Evolutionary conservation across 2,113 vertebrate species (phyloP).

Genomic region (Seriola dumerili): DNA sequence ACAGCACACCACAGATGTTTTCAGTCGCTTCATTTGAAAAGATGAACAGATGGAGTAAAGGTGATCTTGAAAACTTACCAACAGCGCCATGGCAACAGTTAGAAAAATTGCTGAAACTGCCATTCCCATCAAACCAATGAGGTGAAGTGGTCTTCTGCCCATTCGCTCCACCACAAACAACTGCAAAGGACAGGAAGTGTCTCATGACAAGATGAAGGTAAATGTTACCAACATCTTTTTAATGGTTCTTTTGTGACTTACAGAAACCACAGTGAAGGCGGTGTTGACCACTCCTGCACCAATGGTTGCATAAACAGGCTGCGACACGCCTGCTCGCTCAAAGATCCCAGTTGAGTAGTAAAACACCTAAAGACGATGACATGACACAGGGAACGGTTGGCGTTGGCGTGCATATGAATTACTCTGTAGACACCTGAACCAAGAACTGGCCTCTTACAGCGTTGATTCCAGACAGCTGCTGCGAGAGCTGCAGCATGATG

Average conservation of each 20-base stretch:
- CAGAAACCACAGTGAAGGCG: constrained; percentile 94
- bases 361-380: constrained; percentile 88
- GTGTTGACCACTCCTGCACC: constrained; percentile 95
- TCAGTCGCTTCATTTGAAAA: neutral
- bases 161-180: constrained; percentile 93
- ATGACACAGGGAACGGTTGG: neutral
- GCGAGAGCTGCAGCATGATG: constrained; percentile 94
- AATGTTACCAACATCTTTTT: neutral
- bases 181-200: constrained; percentile 70
- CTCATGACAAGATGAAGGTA: neutral
- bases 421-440: neutral
- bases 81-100: constrained; percentile 90
- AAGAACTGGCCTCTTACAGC: constrained; percentile 44
- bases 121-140: constrained; percentile 93
- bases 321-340: constrained; percentile 88
- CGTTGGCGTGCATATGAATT: neutral
- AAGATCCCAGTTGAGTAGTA: constrained; percentile 98
- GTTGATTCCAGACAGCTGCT: constrained; percentile 95
- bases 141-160: constrained; percentile 92
- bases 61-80: constrained; percentile 83
- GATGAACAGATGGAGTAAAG: neutral
- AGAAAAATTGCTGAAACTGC: constrained; percentile 90
- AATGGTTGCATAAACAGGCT: constrained; percentile 96
- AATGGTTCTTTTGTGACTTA: constrained; percentile 76
- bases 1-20: neutral